phyloP scores from a whole-genome alignment of 1,140 invertebrate species.

The Platorchestia sp. region DNA sequence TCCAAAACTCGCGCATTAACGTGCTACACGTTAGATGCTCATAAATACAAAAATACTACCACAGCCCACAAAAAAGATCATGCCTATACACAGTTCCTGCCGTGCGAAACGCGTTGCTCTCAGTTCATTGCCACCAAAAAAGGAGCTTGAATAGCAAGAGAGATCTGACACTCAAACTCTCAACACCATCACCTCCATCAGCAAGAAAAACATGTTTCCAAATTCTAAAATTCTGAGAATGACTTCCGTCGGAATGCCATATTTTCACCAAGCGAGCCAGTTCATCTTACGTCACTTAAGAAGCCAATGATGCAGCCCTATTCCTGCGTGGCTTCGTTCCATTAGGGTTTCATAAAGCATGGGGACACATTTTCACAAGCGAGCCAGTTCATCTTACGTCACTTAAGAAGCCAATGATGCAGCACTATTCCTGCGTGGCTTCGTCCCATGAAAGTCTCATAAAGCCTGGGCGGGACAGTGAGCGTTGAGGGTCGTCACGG shows the following conservation, averaged over 20 bases:
- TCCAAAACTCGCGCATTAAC: neutral
- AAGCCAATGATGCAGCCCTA: neutral
- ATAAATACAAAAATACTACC: neutral
- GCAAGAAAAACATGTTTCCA: neutral
- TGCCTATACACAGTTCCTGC: neutral
- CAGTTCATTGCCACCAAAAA: neutral
- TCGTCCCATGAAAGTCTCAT: neutral
- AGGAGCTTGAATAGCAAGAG: too few species aligned
- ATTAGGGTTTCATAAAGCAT: neutral
- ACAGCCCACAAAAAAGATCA: neutral
- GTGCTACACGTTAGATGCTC: neutral
- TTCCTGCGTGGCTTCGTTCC: neutral
- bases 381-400: neutral
- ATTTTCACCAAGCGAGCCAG: neutral
- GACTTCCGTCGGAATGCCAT: too few species aligned
- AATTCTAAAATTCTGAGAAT: neutral
- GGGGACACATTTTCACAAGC: too few species aligned
- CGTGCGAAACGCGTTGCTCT: neutral
- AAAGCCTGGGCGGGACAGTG: neutral
- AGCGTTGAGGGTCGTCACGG: neutral
- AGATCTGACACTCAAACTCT: neutral
- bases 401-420: neutral
- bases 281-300: neutral
- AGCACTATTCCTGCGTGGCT: neutral
- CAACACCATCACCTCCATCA: neutral